Percentiles rank a stretch among this genome's conserved stretches.
phyloP scores from a whole-genome alignment of 2,113 vertebrate species.

The Semnornis frantzii region DNA sequence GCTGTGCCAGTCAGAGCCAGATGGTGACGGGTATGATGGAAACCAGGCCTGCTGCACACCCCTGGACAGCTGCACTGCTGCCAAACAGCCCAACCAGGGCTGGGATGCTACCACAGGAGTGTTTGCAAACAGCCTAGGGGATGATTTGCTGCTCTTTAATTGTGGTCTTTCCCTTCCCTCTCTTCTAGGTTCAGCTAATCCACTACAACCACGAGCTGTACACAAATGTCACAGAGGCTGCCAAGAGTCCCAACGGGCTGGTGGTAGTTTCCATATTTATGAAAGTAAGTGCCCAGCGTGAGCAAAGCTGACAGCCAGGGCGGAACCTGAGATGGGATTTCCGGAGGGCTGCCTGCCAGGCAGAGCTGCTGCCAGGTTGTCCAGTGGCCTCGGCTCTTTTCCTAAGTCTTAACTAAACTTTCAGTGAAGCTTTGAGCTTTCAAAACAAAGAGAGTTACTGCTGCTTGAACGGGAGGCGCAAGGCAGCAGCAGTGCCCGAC shows the following conservation, averaged over 20 bases:
- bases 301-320: background rate
- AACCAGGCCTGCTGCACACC: background rate
- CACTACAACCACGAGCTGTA: conserved; percentile 99
- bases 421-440: background rate
- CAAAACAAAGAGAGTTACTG: conserved; percentile 4
- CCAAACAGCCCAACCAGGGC: background rate
- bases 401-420: background rate
- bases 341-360: background rate
- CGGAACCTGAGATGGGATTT: background rate
- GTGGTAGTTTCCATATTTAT: conserved; percentile 99
- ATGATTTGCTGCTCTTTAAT: background rate
- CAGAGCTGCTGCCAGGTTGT: background rate
- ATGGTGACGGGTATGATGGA: conserved; percentile 52
- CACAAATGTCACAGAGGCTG: conserved; percentile 96
- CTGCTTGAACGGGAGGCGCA: background rate
- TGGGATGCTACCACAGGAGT: background rate
- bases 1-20: conserved; percentile 33
- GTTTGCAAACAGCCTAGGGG: background rate
- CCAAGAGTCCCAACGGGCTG: conserved; percentile 97
- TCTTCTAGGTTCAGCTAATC: conserved; percentile 93
- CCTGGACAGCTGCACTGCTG: background rate
- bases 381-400: background rate
- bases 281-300: conserved; percentile 85
- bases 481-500: conserved; percentile 22
- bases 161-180: background rate